These are phyloP conservation scores for Xerus inauris DNA, from an alignment of 2,113 vertebrate genomes.

Conservation along the genomic window DNA sequence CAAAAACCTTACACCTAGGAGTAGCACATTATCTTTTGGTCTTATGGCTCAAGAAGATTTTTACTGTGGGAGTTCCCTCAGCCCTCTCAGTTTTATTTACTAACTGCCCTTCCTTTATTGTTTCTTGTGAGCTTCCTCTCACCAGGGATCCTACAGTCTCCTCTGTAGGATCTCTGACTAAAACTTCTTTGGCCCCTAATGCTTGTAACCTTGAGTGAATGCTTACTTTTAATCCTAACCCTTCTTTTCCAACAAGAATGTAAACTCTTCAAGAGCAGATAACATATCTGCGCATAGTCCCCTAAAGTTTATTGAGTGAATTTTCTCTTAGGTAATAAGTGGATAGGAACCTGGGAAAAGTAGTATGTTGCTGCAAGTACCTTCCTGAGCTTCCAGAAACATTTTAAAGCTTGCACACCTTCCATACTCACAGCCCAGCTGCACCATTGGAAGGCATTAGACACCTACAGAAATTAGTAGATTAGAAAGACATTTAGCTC, in stretches of 20 bases:
- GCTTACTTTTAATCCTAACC: neutral
- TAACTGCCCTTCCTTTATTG: neutral
- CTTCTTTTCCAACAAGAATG: neutral
- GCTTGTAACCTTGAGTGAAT: neutral
- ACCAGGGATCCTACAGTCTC: neutral
- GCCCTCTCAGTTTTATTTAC: neutral
- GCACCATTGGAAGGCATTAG: neutral
- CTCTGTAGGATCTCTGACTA: neutral
- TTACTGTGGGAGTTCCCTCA: neutral
- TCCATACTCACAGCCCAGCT: neutral
- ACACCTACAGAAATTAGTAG: neutral
- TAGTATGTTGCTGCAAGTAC: neutral
- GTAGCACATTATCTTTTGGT: neutral
- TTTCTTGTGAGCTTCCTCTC: neutral
- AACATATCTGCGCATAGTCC: neutral
- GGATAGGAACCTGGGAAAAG: slow-evolving; percentile 6
- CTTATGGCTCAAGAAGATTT: neutral
- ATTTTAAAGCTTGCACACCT: neutral
- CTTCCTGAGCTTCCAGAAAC: neutral
- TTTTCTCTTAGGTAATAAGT: neutral
- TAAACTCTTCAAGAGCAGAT: neutral
- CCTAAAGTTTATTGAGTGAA: neutral
- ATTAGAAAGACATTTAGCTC: neutral
- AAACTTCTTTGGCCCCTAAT: neutral
- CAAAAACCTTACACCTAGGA: neutral